Evolutionary conservation across 2,797 vertebrate genomes (phyloP).

Genomic region (Melanogrammus aeglefinus): DNA sequence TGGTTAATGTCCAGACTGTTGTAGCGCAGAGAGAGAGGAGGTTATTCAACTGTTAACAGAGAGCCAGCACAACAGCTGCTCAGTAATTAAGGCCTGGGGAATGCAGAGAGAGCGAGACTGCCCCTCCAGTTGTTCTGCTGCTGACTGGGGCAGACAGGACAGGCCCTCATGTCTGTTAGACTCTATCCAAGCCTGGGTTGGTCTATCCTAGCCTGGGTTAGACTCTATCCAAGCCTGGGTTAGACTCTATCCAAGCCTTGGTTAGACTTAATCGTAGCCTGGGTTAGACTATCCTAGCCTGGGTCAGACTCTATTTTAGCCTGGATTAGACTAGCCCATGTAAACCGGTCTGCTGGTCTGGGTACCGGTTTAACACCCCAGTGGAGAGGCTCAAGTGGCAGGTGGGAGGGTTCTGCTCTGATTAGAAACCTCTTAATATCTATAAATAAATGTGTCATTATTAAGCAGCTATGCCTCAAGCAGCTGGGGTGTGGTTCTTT

Average conservation of each 20-base stretch:
- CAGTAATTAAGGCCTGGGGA: neutral
- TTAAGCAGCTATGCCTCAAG: slow-evolving; percentile 7
- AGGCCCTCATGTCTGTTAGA: neutral
- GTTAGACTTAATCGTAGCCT: neutral
- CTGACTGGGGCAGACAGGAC: neutral
- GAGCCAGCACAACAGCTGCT: slow-evolving; percentile 3
- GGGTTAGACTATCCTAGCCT: neutral
- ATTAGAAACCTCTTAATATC: slow-evolving; percentile 26
- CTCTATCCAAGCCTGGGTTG: no score
- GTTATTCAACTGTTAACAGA: neutral
- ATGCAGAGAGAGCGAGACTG: neutral
- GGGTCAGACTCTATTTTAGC: neutral
- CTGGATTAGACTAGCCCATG: neutral
- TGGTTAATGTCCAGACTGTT: neutral
- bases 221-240: no score
- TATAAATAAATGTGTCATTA: slow-evolving; percentile 35
- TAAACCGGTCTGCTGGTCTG: neutral
- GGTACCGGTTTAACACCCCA: neutral
- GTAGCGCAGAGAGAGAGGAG: neutral
- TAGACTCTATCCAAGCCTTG: no score
- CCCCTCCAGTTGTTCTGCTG: neutral
- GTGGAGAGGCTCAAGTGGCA: slow-evolving; percentile 36
- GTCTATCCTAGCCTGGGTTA: no score
- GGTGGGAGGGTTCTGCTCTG: slow-evolving; percentile 27
- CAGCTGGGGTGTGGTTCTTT: neutral